Conservation (phyloP, 2,113 vertebrate genomes). For the Fulmarus glacialis region DNA sequence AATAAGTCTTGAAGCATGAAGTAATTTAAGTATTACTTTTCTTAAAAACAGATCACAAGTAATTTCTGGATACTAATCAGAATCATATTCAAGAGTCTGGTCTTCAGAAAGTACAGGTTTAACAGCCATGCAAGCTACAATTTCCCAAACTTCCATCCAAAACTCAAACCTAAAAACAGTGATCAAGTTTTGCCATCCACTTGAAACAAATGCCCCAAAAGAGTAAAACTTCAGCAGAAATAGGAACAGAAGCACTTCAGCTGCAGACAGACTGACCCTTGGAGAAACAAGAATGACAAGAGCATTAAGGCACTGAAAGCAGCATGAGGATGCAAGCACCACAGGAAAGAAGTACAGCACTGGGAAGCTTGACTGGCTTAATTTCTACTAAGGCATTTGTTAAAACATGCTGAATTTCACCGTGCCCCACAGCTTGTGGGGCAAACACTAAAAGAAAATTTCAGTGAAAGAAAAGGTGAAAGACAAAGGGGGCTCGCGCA, state of each 20-base stretch:
- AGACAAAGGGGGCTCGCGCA: background rate
- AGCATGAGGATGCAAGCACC: background rate
- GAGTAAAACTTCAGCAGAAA: background rate
- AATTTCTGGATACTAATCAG: background rate
- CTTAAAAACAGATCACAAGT: background rate
- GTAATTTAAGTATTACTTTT: background rate
- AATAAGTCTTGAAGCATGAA: background rate
- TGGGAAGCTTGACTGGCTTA: background rate
- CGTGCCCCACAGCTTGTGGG: background rate
- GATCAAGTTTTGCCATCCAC: background rate
- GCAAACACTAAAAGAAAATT: background rate
- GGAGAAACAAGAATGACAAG: background rate
- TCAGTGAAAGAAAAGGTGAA: background rate
- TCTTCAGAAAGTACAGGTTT: background rate
- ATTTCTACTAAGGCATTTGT: background rate
- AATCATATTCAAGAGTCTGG: rapidly evolving
- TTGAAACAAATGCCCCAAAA: background rate
- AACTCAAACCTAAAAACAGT: background rate
- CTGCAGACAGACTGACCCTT: background rate
- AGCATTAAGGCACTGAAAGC: background rate
- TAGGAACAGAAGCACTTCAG: background rate
- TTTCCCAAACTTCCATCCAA: background rate
- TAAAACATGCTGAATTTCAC: background rate
- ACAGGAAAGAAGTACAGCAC: background rate
- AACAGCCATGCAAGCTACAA: background rate